Conservation (phyloP, 2,113 vertebrate species). For the Raja brachyura region DNA sequence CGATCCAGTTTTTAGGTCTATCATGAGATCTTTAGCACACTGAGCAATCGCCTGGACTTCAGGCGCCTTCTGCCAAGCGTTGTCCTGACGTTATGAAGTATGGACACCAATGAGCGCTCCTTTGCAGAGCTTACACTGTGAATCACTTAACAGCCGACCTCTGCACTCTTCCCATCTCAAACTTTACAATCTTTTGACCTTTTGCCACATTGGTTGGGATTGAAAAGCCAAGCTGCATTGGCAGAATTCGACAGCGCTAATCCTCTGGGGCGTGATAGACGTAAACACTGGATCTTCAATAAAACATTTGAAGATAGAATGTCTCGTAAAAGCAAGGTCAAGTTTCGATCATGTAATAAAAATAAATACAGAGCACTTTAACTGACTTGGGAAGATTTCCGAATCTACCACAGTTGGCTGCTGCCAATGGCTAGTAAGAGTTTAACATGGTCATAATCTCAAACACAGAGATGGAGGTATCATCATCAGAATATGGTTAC, state of each 20-base stretch:
- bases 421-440: not conserved
- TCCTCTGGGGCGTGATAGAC: not conserved
- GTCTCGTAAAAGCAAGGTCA: conserved; percentile 37
- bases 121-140: conserved; percentile 12
- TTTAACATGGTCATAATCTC: not conserved
- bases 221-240: conserved; percentile 37
- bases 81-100: no score
- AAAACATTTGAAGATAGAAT: conserved; percentile 35
- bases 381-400: not conserved
- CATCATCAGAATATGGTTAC: not conserved
- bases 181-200: conserved; percentile 39
- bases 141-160: conserved; percentile 40
- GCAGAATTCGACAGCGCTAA: not conserved
- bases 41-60: not conserved
- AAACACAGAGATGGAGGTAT: not conserved
- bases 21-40: not conserved
- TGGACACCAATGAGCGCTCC: not conserved
- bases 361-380: conserved; percentile 21
- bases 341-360: conserved; percentile 36
- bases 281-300: conserved; percentile 31
- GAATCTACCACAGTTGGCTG: not conserved
- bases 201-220: conserved; percentile 36
- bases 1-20: no score
- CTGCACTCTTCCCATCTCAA: conserved; percentile 37
- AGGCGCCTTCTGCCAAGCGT: not conserved